Base-by-base conservation (phyloP, 2,888 invertebrate species). In the Ernsta delagoae region DNA sequence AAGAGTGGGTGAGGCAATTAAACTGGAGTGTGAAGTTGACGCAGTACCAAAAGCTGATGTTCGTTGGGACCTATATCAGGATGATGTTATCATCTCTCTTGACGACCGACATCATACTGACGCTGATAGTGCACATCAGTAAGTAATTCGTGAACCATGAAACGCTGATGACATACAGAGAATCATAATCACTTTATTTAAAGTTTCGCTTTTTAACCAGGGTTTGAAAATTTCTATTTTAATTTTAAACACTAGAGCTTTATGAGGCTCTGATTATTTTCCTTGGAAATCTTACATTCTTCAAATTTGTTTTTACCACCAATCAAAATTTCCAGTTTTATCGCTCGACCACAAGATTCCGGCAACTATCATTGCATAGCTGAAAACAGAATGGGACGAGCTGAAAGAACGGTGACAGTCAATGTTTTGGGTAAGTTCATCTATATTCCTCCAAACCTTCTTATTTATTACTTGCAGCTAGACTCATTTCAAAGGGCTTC, bases 281-380 rank as follows among this genome's bases (percentile, higher is more conserved):
- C n/a, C 24, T 24, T 24, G 24, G 24, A 24, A 24, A 24, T 24
- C 24, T 24, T 24, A 24, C 3, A 24, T 24, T 24, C 24, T 24
- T 12, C 16, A 50, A 3, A 48, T 5, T 50, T 6, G 16, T 0
- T 16, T 50, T 12, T 12, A 45, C 0, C 6, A 7, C 12, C 9
- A 4, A 54, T 9, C 12, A 36, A 36, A 57, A n/a, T 62, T 80
- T 82, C 34, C 70, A 91, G 92, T 48, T 90, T 92, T 66, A 73
- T 71, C 7, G 87, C 89, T 0, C 53, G 74, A 6, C 75, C 75
- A 63, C 83, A 81, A 7, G 90, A 92, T 71, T 86, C 90, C 0
- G 92, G 91, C 0, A 78, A 77, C 7, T 92, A 91, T 62, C 79
- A 83, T n/a, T 92, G 92, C 48, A 76, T 84, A 3, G 92, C 90